Percentiles rank a stretch among this genome's conserved stretches.
phyloP scores from a whole-genome alignment of 2,113 vertebrate genomes.

The Axis porcinus region DNA sequence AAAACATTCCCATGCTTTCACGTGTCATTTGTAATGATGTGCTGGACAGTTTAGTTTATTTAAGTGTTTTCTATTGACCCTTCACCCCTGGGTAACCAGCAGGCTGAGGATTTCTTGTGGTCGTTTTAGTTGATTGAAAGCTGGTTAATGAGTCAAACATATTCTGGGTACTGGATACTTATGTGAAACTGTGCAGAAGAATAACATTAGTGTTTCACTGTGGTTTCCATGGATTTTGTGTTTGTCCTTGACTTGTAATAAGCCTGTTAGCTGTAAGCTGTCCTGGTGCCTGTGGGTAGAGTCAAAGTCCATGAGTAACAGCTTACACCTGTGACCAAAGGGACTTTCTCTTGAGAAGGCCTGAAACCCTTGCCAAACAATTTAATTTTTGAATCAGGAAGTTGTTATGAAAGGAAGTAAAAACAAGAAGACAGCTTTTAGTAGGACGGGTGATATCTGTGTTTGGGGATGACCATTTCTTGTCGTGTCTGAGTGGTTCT shows the following conservation, averaged over 20 bases:
- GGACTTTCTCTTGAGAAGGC: constrained; percentile 55
- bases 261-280: constrained; percentile 77
- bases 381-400: constrained; percentile 68
- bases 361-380: constrained; percentile 56
- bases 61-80: constrained; percentile 62
- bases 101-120: constrained; percentile 4
- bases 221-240: constrained; percentile 72
- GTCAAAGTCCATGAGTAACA: constrained; percentile 70
- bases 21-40: constrained; percentile 48
- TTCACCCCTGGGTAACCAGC: neutral
- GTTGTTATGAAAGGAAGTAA: constrained; percentile 36
- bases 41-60: constrained; percentile 35
- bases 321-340: constrained; percentile 72
- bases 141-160: constrained; percentile 15
- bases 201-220: constrained; percentile 72
- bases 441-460: neutral
- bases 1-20: constrained; percentile 58
- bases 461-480: neutral
- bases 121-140: constrained; percentile 32
- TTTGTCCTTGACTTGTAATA: constrained; percentile 86
- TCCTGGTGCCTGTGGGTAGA: constrained; percentile 67
- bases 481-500: neutral
- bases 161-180: neutral
- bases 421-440: neutral
- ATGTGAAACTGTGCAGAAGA: constrained; percentile 28